phyloP scores from a whole-genome alignment of 2,113 vertebrate species.

The Cyprinodon tularosa region DNA sequence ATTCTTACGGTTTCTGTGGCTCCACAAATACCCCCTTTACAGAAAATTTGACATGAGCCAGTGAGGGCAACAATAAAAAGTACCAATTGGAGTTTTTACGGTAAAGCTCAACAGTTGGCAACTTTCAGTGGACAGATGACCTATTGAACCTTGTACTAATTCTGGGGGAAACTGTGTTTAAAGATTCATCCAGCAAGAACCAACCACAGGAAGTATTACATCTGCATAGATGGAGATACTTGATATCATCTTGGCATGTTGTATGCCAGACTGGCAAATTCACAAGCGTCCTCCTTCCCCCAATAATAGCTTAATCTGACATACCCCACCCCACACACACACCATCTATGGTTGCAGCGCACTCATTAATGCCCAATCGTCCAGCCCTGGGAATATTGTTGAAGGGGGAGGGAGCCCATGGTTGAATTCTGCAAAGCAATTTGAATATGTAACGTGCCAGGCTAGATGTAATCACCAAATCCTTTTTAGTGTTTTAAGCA shows the following conservation, averaged over 20 bases:
- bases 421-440: slow-evolving; percentile 74
- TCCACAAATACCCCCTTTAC: slow-evolving; percentile 46
- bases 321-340: slow-evolving; percentile 45
- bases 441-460: slow-evolving; percentile 80
- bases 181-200: slow-evolving; percentile 7
- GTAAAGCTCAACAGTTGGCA: slow-evolving; percentile 51
- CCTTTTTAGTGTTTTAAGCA: slow-evolving; percentile 70
- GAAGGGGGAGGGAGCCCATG: slow-evolving; percentile 61
- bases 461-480: slow-evolving; percentile 77
- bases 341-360: slow-evolving; percentile 65
- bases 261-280: slow-evolving; percentile 66
- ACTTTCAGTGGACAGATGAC: slow-evolving; percentile 50
- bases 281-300: slow-evolving; percentile 69
- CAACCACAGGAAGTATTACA: neutral
- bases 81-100: slow-evolving; percentile 30
- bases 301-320: slow-evolving; percentile 78
- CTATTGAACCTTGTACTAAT: slow-evolving; percentile 31
- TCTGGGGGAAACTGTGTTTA: slow-evolving; percentile 14
- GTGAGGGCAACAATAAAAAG: slow-evolving; percentile 43
- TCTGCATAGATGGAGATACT: slow-evolving; percentile 39
- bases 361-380: slow-evolving; percentile 81
- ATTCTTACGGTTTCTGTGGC: slow-evolving; percentile 69
- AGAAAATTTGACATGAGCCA: slow-evolving; percentile 57
- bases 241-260: slow-evolving; percentile 41
- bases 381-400: slow-evolving; percentile 69